Evolutionary conservation across 2,888 invertebrate species (phyloP).

Genomic region (Beris morrisii): DNA sequence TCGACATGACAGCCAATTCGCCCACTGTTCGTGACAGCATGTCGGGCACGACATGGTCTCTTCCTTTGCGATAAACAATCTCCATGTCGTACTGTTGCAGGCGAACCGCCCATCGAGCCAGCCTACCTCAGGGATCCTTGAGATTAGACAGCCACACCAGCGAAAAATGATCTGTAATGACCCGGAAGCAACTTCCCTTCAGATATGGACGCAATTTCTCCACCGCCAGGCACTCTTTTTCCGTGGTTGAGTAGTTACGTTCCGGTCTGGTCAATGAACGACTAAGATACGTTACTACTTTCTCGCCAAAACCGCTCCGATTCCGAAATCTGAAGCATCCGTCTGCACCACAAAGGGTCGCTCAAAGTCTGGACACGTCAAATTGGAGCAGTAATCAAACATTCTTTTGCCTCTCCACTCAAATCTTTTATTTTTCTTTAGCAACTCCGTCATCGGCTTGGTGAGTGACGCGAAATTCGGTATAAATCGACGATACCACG

Average conservation of each 20-base stretch:
- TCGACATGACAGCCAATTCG: too few relatives aligned
- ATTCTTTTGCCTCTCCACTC: background rate
- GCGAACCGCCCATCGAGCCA: too few relatives aligned
- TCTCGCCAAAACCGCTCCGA: slow-evolving; percentile 32
- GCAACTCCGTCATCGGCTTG: background rate
- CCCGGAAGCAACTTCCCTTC: background rate
- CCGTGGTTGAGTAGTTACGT: too few relatives aligned
- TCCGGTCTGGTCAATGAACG: slow-evolving; percentile 10
- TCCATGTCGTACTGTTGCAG: too few relatives aligned
- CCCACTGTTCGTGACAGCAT: too few relatives aligned
- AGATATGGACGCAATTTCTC: background rate
- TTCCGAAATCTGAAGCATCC: slow-evolving; percentile 18
- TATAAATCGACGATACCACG: slow-evolving; percentile 24
- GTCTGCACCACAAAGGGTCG: slow-evolving; percentile 16
- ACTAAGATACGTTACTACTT: slow-evolving; percentile 35
- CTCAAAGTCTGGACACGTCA: slow-evolving; percentile 12
- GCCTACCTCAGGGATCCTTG: too few relatives aligned
- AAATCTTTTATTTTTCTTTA: slow-evolving; percentile 10
- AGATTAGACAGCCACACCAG: background rate
- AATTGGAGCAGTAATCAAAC: slow-evolving; percentile 4
- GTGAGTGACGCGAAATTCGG: slow-evolving; percentile 7
- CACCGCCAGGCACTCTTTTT: too few relatives aligned
- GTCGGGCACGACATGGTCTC: too few relatives aligned
- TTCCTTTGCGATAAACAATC: too few relatives aligned
- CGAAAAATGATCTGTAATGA: background rate